A percentile compares a stretch with the other conserved stretches of the same genome.
Conservation (phyloP, 2,797 vertebrate genomes). For the Fistularia commersonii region DNA sequence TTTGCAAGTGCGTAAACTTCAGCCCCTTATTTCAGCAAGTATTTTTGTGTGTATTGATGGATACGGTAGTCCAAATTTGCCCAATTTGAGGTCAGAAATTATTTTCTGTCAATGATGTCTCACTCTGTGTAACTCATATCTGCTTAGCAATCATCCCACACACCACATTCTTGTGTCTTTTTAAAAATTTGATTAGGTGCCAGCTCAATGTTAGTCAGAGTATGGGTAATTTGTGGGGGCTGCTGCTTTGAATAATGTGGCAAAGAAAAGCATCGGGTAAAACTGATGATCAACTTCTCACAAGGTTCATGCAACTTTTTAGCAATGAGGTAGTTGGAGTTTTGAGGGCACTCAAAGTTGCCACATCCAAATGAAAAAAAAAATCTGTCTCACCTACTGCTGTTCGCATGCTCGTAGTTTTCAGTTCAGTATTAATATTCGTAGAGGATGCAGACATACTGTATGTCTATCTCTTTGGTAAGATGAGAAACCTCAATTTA, state of each 20-base stretch:
- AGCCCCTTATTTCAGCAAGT: too few relatives aligned
- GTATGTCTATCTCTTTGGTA: too few relatives aligned
- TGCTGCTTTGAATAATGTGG: slow-evolving; percentile 12
- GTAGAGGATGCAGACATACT: too few relatives aligned
- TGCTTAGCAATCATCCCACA: slow-evolving; percentile 24
- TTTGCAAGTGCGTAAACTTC: too few relatives aligned
- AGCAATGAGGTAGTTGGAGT: slow-evolving; percentile 3
- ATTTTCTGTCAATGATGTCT: slow-evolving; percentile 28
- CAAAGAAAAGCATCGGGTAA: slow-evolving; percentile 15
- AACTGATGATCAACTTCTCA: slow-evolving; percentile 21
- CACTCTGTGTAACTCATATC: slow-evolving; percentile 24
- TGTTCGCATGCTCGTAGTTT: too few relatives aligned
- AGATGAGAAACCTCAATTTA: too few relatives aligned
- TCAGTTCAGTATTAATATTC: too few relatives aligned
- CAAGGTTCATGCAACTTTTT: slow-evolving; percentile 6
- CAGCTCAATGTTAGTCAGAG: slow-evolving; percentile 44
- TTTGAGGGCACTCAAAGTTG: too few relatives aligned
- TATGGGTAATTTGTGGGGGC: slow-evolving; percentile 16
- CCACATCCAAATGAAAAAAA: too few relatives aligned
- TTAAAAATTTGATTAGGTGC: slow-evolving; percentile 20
- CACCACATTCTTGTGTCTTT: slow-evolving; percentile 21
- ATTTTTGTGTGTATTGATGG: too few relatives aligned
- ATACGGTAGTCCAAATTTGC: too few relatives aligned
- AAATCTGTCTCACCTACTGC: too few relatives aligned
- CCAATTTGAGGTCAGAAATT: slow-evolving; percentile 11